Evolutionary conservation across 1,140 invertebrate genomes (phyloP).

Genomic region (Metopolophium dirhodum): DNA sequence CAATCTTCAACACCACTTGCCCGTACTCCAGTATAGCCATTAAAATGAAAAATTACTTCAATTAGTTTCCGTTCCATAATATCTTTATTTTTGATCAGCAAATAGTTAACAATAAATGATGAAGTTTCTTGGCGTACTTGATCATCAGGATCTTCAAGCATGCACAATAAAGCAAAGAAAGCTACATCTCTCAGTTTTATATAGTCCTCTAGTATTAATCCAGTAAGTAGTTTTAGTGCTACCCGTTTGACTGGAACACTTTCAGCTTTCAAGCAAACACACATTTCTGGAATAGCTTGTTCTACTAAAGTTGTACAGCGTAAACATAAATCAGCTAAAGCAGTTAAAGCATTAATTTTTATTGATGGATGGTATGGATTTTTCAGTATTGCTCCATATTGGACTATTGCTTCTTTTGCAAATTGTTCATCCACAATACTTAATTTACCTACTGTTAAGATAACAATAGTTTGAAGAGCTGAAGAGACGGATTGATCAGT

Average conservation of each 20-base stretch:
- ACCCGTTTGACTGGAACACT: slow-evolving; percentile 43
- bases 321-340: slow-evolving; percentile 53
- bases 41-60: slow-evolving; percentile 54
- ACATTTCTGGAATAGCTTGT: slow-evolving; percentile 57
- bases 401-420: slow-evolving; percentile 51
- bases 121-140: slow-evolving; percentile 52
- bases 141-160: slow-evolving; percentile 40
- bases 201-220: slow-evolving; percentile 42
- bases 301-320: slow-evolving; percentile 49
- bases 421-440: slow-evolving; percentile 50
- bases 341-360: slow-evolving; percentile 55
- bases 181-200: slow-evolving; percentile 49
- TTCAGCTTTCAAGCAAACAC: slow-evolving; percentile 41
- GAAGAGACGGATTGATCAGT: slow-evolving; percentile 11
- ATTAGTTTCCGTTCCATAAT: slow-evolving; percentile 47
- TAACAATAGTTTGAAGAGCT: slow-evolving; percentile 36
- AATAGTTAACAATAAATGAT: slow-evolving; percentile 51
- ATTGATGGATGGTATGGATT: slow-evolving; percentile 40
- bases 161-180: slow-evolving; percentile 48
- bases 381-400: slow-evolving; percentile 46
- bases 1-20: slow-evolving; percentile 32
- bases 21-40: slow-evolving; percentile 43
- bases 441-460: slow-evolving; percentile 49
- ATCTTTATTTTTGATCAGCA: slow-evolving; percentile 49
- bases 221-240: slow-evolving; percentile 44